Evolutionary conservation across 2,113 vertebrate species (phyloP).

Genomic region (Brachypodius melanocephalos): DNA sequence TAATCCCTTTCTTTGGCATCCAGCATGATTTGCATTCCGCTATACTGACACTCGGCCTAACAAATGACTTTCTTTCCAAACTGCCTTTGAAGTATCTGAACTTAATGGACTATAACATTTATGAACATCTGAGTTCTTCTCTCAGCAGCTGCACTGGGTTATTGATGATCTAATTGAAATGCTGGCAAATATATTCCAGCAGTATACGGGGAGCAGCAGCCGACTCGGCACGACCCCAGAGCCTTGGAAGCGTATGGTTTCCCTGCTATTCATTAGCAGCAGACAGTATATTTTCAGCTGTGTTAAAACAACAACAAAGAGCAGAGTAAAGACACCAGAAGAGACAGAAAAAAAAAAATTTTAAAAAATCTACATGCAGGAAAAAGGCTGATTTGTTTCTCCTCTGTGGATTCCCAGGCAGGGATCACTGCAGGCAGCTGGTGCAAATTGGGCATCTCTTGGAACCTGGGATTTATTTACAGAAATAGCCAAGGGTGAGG

Average conservation of each 20-base stretch:
- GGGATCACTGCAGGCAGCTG: not conserved
- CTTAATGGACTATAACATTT: constrained; percentile 76
- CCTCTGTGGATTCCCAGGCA: not conserved
- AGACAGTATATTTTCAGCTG: constrained; percentile 6
- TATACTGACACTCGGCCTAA: constrained; percentile 57
- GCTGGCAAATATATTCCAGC: constrained; percentile 76
- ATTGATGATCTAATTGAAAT: constrained; percentile 92
- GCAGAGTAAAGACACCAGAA: not conserved
- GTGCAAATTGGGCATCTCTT: not conserved
- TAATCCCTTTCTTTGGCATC: constrained; percentile 52
- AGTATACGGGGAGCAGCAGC: constrained; percentile 52
- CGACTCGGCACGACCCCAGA: constrained; percentile 38
- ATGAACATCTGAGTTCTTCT: constrained; percentile 83
- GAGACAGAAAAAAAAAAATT: not conserved
- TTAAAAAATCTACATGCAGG: not conserved
- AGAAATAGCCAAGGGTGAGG: not conserved
- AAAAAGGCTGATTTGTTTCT: not conserved
- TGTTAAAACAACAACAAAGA: constrained; percentile 31
- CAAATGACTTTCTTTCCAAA: constrained; percentile 73
- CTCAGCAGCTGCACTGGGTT: constrained; percentile 86
- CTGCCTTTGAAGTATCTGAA: constrained; percentile 73
- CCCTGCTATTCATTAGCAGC: constrained; percentile 30
- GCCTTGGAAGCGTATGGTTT: constrained; percentile 40
- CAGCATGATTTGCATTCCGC: constrained; percentile 57
- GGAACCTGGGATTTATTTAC: not conserved